Evolutionary conservation across 2,113 vertebrate species (phyloP).

Genomic region (Mugil cephalus): DNA sequence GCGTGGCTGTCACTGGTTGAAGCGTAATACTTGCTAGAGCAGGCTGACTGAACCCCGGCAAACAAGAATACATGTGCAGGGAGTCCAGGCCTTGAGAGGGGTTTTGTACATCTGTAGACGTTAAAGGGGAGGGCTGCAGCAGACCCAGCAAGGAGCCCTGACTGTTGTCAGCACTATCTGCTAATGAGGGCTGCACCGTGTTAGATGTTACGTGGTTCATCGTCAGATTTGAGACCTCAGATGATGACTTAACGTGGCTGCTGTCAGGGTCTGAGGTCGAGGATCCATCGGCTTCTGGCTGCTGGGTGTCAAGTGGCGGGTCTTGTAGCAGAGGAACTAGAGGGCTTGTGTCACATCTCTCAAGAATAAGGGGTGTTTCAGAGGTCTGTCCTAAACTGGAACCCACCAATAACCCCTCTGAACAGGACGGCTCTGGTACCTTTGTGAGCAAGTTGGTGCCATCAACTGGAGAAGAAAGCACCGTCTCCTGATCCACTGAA

Average conservation of each 20-base stretch:
- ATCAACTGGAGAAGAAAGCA: conserved; percentile 46
- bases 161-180: conserved; percentile 47
- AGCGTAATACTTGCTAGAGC: conserved; percentile 73
- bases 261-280: conserved; percentile 69
- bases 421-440: conserved; percentile 49
- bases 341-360: conserved; percentile 65
- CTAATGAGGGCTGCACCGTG: conserved; percentile 29
- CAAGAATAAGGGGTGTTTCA: conserved; percentile 70
- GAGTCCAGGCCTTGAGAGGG: conserved; percentile 63
- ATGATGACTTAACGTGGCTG: conserved; percentile 66
- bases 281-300: conserved; percentile 53
- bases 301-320: conserved; percentile 43
- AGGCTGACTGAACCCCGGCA: conserved; percentile 63
- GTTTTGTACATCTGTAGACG: conserved; percentile 50
- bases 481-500: conserved; percentile 34
- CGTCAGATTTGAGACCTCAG: conserved; percentile 64
- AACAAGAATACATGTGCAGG: conserved; percentile 64
- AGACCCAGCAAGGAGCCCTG: conserved; percentile 51
- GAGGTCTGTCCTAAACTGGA: conserved; percentile 58
- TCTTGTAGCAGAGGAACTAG: conserved; percentile 69
- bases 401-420: conserved; percentile 57
- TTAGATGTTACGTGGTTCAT: conserved; percentile 62
- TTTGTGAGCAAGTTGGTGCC: conserved; percentile 62
- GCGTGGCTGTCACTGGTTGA: conserved; percentile 70
- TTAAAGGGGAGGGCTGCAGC: conserved; percentile 59